A percentile compares a stretch with the other conserved stretches of the same genome.
Evolutionary conservation across 2,113 vertebrate species (phyloP).

Genomic region (Gulo gulo): DNA sequence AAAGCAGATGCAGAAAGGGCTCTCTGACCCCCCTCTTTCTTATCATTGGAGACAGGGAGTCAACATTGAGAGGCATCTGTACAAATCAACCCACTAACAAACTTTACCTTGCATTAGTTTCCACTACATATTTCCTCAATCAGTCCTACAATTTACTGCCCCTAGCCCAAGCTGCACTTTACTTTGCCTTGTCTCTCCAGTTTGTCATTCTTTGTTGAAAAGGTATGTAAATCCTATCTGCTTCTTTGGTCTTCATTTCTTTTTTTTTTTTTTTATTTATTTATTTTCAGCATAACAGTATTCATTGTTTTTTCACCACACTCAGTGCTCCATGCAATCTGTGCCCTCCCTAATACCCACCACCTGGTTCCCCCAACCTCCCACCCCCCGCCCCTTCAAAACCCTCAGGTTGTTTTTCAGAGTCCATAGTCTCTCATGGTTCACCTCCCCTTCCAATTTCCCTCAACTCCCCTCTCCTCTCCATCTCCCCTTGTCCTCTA

Average conservation of each 20-base stretch:
- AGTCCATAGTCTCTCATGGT: too few relatives aligned
- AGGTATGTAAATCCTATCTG: neutral
- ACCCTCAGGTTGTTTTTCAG: too few relatives aligned
- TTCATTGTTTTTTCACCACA: too few relatives aligned
- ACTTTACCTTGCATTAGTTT: neutral
- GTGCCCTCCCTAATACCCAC: too few relatives aligned
- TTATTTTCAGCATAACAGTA: too few relatives aligned
- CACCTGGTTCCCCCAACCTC: too few relatives aligned
- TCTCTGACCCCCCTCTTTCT: neutral
- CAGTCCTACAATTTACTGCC: neutral
- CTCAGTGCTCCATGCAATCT: too few relatives aligned
- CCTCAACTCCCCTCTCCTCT: too few relatives aligned
- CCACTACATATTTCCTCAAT: neutral
- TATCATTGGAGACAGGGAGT: neutral
- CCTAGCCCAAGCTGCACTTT: neutral
- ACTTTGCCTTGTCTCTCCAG: neutral
- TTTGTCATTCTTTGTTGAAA: neutral
- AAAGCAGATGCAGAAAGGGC: neutral
- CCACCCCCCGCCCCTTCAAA: too few relatives aligned
- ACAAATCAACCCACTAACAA: neutral
- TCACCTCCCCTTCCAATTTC: too few relatives aligned
- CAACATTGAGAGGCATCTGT: neutral
- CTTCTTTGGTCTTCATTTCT: neutral
- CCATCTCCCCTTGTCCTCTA: too few relatives aligned
- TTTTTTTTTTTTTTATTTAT: too few relatives aligned